Evolutionary conservation across 2,113 vertebrate genomes (phyloP).

Genomic region (Anser cygnoides): DNA sequence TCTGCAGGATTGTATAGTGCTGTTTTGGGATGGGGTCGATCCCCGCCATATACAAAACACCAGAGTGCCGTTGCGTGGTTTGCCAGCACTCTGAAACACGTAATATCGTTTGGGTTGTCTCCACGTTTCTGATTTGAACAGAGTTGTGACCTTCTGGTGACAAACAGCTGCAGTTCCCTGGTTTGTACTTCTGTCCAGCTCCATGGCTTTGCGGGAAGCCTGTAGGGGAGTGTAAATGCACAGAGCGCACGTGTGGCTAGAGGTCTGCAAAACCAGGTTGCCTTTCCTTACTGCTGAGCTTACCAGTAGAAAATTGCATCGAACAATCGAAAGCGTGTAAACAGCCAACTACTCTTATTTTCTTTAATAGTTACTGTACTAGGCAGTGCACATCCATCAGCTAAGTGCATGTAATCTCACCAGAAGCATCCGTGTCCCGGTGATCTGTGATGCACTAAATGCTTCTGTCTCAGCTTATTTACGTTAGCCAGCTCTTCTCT

Average conservation of each 20-base stretch:
- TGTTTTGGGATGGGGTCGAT: background rate
- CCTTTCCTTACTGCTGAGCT: background rate
- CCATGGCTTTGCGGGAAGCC: background rate
- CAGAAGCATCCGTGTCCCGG: background rate
- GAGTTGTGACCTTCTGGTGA: background rate
- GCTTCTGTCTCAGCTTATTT: background rate
- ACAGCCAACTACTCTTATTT: background rate
- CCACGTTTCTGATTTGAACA: background rate
- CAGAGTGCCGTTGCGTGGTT: background rate
- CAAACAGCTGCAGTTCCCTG: background rate
- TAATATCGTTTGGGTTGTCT: background rate
- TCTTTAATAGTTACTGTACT: background rate
- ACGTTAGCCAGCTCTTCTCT: background rate
- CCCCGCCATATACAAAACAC: no score
- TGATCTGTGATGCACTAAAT: background rate
- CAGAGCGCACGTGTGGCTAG: background rate
- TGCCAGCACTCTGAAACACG: background rate
- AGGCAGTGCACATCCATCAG: background rate
- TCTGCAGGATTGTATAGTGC: background rate
- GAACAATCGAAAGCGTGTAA: background rate
- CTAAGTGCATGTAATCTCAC: rapidly evolving
- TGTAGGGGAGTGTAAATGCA: no score
- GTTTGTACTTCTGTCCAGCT: background rate
- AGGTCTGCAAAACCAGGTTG: background rate
- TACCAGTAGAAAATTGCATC: background rate